Percentiles rank a stretch among this genome's conserved stretches.
Evolutionary conservation across 2,797 vertebrate genomes (phyloP).

Genomic region (Neomorphus geoffroyi): DNA sequence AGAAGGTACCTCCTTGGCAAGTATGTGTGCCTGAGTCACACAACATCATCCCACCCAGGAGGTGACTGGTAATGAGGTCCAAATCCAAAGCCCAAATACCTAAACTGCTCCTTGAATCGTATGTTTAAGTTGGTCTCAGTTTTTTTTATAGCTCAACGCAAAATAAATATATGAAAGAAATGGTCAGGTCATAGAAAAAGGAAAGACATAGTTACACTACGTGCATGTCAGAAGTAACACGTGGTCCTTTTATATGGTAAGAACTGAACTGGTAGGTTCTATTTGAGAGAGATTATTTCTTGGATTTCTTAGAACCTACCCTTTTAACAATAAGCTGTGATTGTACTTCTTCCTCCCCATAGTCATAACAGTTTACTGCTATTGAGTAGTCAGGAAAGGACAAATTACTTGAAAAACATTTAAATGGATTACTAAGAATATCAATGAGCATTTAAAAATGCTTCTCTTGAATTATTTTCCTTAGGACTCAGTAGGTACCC

Average conservation of each 20-base stretch:
- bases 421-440: neutral
- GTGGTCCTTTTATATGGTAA: neutral
- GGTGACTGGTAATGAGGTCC: neutral
- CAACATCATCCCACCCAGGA: neutral
- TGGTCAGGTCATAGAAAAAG: neutral
- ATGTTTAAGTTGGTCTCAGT: neutral
- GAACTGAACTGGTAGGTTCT: neutral
- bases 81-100: neutral
- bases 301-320: neutral
- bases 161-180: neutral
- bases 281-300: neutral
- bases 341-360: neutral
- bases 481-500: neutral
- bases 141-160: neutral
- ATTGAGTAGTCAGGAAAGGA: neutral
- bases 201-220: neutral
- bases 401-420: neutral
- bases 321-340: neutral
- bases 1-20: neutral
- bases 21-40: neutral
- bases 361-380: neutral
- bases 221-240: neutral
- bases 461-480: neutral
- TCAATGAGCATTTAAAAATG: neutral
- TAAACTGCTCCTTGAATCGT: neutral